These are phyloP conservation scores for Nothoprocta perdicaria DNA, from an alignment of 2,113 vertebrate species.

Conservation along the genomic window DNA sequence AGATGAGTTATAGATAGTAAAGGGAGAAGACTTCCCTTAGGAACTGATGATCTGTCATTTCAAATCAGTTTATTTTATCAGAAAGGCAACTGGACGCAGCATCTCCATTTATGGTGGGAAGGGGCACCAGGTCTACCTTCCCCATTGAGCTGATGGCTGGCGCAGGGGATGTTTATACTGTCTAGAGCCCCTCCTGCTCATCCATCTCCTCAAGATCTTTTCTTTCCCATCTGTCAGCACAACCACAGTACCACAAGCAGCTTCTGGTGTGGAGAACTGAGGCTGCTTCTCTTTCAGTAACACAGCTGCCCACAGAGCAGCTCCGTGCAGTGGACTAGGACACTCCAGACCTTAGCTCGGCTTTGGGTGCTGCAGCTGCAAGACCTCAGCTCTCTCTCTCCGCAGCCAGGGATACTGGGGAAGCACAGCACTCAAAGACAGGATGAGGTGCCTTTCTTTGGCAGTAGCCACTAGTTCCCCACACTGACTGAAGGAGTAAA, in stretches of 20 bases:
- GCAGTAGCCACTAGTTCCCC: background rate
- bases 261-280: background rate
- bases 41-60: background rate
- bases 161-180: background rate
- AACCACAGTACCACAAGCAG: background rate
- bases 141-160: background rate
- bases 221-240: background rate
- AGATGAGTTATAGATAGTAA: background rate
- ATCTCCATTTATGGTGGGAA: background rate
- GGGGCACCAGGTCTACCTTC: background rate
- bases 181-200: background rate
- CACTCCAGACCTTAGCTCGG: background rate
- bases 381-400: background rate
- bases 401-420: background rate
- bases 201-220: background rate
- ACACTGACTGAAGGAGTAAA: background rate
- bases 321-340: background rate
- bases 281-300: background rate
- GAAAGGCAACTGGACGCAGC: background rate
- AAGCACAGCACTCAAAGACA: background rate
- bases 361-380: rapidly evolving
- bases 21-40: background rate
- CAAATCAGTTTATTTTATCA: background rate
- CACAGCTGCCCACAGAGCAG: background rate
- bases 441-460: background rate